Base-by-base conservation (phyloP, 2,797 vertebrate species). In the Rhodeus uyekii region DNA sequence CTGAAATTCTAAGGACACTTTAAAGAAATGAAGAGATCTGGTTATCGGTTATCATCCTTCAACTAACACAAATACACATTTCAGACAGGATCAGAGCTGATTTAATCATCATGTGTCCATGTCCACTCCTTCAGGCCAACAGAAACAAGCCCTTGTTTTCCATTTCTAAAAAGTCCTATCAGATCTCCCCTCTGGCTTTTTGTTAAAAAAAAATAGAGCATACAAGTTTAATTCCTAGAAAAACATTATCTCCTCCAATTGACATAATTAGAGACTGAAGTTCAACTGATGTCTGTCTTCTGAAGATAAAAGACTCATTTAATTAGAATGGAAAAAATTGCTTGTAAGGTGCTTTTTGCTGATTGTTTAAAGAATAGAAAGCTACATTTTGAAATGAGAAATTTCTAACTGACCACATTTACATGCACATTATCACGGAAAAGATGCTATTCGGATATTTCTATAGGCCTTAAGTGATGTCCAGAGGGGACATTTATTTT, bases 1-100 rank as follows among this genome's bases (percentile, higher is more conserved):
- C 6, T 38, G 78, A 85, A 74, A 85, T 85, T 44, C 53, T 77
- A 85, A 85, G 69, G 84, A 87, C 78, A 76, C 74, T 83, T 85
- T 75, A 8, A 34, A 71, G 44, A 65, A 60, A 58, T 8, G 67
- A 36, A 27, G 73, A 76, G 36, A 16, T 72, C 53, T 36, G 1
- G 8, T 55, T 67, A 81, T 53, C 38, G 42, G 42, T 72, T 42
- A 24, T 72, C 29, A 5, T 22, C 32, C 55, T 72, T 48, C n/a
- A 63, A 58, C 27, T 10, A 76, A 61, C 65, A 80, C 44, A 68
- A 4, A 64, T 9, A 36, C 42, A 53, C 1, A 24, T 71, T 71
- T 80, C 18, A 71, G 50, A 44, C 39, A 80, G 34, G 63, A 71
- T 27, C 19, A 19, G 46, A 32, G 53, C 2, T 19, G 61, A 27